Conservation (phyloP, 2,888 invertebrate genomes). For the Rhagonycha fulva region DNA sequence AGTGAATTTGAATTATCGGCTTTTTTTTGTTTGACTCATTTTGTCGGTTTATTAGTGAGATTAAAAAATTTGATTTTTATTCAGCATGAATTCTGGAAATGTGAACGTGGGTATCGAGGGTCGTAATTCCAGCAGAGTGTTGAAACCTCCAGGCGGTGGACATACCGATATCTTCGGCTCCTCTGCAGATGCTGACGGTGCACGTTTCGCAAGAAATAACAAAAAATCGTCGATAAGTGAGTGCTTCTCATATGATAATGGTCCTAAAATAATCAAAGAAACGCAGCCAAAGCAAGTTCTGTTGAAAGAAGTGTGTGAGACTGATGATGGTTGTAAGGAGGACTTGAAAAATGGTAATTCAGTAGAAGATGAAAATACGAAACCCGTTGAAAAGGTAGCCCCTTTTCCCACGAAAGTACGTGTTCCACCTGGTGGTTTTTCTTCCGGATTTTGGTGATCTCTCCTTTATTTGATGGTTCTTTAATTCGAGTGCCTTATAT, state of each 20-base stretch:
- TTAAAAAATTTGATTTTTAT: background rate
- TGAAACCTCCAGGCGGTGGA: slow-evolving; percentile 57
- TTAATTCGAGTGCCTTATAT: slow-evolving; percentile 1
- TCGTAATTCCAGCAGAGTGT: slow-evolving; percentile 52
- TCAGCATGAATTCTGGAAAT: slow-evolving; percentile 42
- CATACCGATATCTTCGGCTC: slow-evolving; percentile 53
- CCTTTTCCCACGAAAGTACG: slow-evolving; percentile 34
- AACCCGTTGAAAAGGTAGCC: background rate
- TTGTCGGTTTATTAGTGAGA: background rate
- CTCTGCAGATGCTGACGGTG: slow-evolving; percentile 4
- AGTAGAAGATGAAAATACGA: slow-evolving; percentile 6
- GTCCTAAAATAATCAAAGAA: background rate
- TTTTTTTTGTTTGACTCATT: background rate
- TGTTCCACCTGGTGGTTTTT: slow-evolving; percentile 47
- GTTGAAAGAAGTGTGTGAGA: background rate
- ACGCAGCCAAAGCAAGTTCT: background rate
- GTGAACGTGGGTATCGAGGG: slow-evolving; percentile 41
- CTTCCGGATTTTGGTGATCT: slow-evolving; percentile 45
- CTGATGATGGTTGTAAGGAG: background rate
- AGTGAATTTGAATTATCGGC: background rate
- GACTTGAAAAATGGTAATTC: background rate
- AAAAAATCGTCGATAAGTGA: slow-evolving; percentile 16
- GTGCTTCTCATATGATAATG: slow-evolving; percentile 10
- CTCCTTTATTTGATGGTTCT: background rate
- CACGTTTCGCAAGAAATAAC: slow-evolving; percentile 2